A percentile compares a stretch with the other conserved stretches of the same genome.
phyloP scores from a whole-genome alignment of 30 jellyfish, hydroid and myxozoan genomes.

The Turritopsis dohrnii region DNA sequence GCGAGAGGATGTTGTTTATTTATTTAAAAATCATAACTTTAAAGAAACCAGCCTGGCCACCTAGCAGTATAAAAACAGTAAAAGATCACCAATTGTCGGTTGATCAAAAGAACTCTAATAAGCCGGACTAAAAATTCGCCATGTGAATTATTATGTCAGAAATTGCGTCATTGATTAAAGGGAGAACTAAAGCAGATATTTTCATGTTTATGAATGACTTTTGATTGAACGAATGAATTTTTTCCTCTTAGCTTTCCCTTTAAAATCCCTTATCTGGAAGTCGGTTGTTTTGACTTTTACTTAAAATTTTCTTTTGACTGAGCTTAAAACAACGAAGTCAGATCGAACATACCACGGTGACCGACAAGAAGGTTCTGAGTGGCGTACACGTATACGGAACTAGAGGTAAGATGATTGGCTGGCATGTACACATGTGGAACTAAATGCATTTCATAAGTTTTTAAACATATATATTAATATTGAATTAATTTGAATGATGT shows the following conservation, averaged over 20 bases:
- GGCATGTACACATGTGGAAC: no score
- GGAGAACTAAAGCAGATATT: neutral
- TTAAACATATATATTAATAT: no score
- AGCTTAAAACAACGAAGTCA: no score
- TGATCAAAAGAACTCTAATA: neutral
- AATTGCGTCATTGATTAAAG: neutral
- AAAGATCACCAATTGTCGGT: neutral
- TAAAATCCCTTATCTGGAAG: neutral
- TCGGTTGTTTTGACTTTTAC: neutral
- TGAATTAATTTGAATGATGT: no score
- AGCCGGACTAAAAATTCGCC: neutral
- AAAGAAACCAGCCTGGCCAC: neutral
- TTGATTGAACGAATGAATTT: no score
- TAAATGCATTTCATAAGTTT: no score
- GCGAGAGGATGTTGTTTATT: neutral
- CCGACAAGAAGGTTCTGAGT: no score
- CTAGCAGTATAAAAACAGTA: neutral
- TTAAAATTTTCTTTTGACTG: neutral
- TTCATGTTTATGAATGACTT: neutral
- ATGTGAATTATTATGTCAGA: neutral
- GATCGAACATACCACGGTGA: no score
- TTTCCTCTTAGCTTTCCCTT: neutral
- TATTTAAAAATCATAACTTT: no score
- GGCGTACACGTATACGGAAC: no score
- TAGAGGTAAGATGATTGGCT: no score